phyloP scores from a whole-genome alignment of 2,113 vertebrate genomes.

The Motacilla alba region DNA sequence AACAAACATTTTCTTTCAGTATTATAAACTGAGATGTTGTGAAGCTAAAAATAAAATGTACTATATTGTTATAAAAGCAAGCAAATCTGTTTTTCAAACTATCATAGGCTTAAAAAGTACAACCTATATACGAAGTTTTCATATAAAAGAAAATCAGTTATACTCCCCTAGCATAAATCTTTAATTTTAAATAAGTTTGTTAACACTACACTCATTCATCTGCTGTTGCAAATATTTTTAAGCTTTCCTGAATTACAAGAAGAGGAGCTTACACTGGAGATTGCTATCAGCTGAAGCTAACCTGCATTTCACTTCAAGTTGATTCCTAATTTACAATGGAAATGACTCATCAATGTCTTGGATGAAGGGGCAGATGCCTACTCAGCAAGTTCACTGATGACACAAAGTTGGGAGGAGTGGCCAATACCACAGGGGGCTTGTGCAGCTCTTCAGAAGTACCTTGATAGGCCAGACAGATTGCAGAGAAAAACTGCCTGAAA shows the following conservation, averaged over 20 bases:
- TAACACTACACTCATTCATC: not conserved
- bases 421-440: not conserved
- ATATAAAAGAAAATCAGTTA: not conserved
- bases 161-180: not conserved
- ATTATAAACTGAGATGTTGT: not conserved
- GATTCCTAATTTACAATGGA: not conserved
- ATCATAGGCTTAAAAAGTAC: not conserved
- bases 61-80: not conserved
- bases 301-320: not conserved
- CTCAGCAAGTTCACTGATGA: not conserved
- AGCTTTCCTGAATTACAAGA: not conserved
- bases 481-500: not conserved
- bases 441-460: not conserved
- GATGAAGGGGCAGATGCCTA: not conserved
- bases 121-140: rapidly evolving
- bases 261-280: not conserved
- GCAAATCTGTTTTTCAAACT: not conserved
- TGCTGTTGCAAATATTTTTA: not conserved
- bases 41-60: not conserved
- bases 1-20: not conserved
- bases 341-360: not conserved
- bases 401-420: not conserved
- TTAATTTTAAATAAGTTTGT: not conserved
- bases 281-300: not conserved
- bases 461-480: rapidly evolving